A percentile compares a stretch with the other conserved stretches of the same genome.
phyloP scores from a whole-genome alignment of 2,888 invertebrate species.

The Ferrisia virgata region DNA sequence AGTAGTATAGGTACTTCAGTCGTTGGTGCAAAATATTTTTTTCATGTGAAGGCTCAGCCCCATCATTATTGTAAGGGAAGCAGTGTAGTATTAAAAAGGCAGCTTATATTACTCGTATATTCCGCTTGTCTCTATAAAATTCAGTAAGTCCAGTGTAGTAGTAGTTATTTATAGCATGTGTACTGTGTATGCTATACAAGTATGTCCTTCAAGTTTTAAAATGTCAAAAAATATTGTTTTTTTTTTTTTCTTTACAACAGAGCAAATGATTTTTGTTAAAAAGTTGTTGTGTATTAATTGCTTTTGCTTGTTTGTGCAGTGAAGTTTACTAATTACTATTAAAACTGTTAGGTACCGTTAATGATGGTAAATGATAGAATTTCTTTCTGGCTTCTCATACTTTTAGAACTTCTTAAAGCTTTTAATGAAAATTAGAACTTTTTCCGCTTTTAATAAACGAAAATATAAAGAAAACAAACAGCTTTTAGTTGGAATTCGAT shows the following conservation, averaged over 20 bases:
- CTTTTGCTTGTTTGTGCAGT: slow-evolving; percentile 19
- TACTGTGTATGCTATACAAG: too few species aligned
- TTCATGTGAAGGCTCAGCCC: too few species aligned
- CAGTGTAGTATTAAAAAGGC: too few species aligned
- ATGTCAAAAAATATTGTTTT: neutral
- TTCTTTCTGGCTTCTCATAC: neutral
- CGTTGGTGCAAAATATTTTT: too few species aligned
- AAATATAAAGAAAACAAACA: slow-evolving; percentile 12
- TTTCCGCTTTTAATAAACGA: slow-evolving; percentile 22
- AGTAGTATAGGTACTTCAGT: too few species aligned
- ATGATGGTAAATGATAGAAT: neutral
- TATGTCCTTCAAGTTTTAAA: neutral
- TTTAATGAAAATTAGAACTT: slow-evolving; percentile 26
- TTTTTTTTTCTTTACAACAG: neutral
- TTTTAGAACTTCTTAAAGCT: neutral
- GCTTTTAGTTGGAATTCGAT: slow-evolving; percentile 12
- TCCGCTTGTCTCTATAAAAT: too few species aligned
- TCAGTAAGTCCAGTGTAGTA: too few species aligned
- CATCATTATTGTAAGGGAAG: too few species aligned
- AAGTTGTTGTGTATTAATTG: neutral
- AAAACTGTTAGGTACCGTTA: neutral
- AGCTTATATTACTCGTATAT: too few species aligned
- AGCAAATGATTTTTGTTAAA: neutral
- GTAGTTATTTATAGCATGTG: too few species aligned
- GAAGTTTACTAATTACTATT: neutral